phyloP scores from a whole-genome alignment of 2,888 invertebrate species.

The Cosmia trapezina region DNA sequence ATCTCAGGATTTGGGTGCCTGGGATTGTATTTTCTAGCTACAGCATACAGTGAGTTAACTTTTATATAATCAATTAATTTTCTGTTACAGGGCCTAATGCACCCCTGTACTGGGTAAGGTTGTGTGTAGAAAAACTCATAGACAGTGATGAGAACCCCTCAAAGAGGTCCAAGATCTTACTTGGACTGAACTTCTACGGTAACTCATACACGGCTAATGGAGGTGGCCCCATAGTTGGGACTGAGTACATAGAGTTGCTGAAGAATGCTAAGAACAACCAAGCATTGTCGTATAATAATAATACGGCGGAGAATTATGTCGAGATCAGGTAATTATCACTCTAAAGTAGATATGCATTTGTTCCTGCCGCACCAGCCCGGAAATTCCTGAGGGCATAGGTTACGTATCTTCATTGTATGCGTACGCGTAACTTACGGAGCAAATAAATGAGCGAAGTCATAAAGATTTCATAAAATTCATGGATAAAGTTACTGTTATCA shows the following conservation, averaged over 20 bases:
- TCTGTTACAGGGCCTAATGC: conserved; percentile 94
- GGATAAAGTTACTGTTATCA: background rate
- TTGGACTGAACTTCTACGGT: conserved; percentile 98
- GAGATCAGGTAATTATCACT: conserved; percentile 93
- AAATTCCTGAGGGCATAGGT: background rate
- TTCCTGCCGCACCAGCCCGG: background rate
- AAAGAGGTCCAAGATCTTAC: conserved; percentile 94
- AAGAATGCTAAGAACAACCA: conserved; percentile 93
- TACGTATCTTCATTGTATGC: background rate
- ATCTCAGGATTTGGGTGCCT: too few relatives aligned
- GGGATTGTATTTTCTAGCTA: background rate
- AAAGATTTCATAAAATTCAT: background rate
- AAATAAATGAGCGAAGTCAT: background rate
- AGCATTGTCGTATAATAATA: conserved; percentile 93
- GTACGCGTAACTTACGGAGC: background rate
- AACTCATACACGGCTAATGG: conserved; percentile 95
- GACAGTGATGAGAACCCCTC: conserved; percentile 90
- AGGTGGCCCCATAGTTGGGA: conserved; percentile 95
- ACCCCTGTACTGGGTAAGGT: conserved; percentile 95
- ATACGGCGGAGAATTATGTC: conserved; percentile 95
- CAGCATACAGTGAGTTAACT: background rate
- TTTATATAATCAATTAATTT: conserved; percentile 1
- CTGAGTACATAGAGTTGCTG: conserved; percentile 94
- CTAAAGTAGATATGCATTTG: background rate
- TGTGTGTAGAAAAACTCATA: conserved; percentile 94